phyloP scores from a whole-genome alignment of 53 echinoderm and acorn worm species.

The Temnopleurus reevesii region DNA sequence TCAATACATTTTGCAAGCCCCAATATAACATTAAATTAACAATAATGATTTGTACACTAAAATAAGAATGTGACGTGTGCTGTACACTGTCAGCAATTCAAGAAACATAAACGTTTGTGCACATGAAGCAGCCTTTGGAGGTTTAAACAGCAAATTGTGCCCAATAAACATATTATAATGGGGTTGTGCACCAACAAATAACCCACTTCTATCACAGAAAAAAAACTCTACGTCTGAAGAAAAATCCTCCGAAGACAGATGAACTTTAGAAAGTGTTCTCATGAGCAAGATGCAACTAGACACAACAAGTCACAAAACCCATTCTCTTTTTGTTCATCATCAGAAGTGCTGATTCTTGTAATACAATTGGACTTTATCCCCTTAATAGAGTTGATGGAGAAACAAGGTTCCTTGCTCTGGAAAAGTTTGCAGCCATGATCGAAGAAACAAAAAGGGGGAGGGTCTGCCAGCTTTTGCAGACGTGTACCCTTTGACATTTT shows the following conservation, averaged over 20 bases:
- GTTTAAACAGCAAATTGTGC: no score
- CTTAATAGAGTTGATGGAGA: background rate
- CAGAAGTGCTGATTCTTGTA: conserved; percentile 15
- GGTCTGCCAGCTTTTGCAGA: background rate
- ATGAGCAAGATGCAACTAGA: conserved; percentile 8
- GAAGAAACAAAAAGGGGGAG: background rate
- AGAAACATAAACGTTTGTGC: no score
- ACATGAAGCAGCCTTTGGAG: no score
- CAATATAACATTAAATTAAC: no score
- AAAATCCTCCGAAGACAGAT: background rate
- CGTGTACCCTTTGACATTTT: background rate
- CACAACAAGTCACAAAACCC: background rate
- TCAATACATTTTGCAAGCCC: no score
- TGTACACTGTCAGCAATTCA: no score
- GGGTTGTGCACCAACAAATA: background rate
- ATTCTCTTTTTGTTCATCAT: background rate
- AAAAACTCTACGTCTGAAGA: background rate
- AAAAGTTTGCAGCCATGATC: background rate
- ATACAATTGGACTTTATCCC: conserved; percentile 14
- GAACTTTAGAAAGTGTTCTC: conserved; percentile 6
- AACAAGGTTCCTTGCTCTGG: background rate
- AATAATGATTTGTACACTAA: no score
- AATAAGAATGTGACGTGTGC: no score
- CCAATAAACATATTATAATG: background rate
- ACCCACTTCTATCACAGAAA: background rate